Evolutionary conservation across 2,113 vertebrate genomes (phyloP).

Genomic region (Bubo blakistoni): DNA sequence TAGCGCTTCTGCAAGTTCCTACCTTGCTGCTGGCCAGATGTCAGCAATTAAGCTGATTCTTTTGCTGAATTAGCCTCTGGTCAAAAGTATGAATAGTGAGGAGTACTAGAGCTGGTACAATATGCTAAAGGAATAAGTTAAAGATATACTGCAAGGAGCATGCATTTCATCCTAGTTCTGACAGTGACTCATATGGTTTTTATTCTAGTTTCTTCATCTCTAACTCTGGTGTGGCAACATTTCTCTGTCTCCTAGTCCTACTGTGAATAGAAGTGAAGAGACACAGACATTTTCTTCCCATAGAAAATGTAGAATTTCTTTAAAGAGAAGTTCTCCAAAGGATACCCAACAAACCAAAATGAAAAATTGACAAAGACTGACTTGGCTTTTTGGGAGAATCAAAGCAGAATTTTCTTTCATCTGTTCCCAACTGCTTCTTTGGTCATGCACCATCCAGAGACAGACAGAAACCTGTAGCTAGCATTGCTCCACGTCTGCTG

Average conservation of each 20-base stretch:
- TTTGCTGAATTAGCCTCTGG: background rate
- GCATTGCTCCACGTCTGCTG: background rate
- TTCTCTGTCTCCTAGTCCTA: background rate
- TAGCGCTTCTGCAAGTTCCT: background rate
- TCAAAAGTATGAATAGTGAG: background rate
- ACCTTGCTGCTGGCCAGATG: slow-evolving; percentile 31
- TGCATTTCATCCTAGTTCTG: background rate
- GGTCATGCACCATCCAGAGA: background rate
- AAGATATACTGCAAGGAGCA: background rate
- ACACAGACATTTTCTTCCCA: background rate
- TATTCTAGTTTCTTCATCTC: background rate
- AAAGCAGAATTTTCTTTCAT: background rate
- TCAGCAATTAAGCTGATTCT: background rate
- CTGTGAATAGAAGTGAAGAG: background rate
- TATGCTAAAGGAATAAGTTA: background rate
- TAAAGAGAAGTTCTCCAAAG: background rate
- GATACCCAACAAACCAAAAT: background rate
- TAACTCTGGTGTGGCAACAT: background rate
- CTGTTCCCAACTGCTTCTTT: background rate
- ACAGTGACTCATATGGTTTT: background rate
- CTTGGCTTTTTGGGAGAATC: background rate
- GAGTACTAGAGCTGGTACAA: background rate
- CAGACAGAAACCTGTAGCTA: background rate
- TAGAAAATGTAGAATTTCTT: background rate
- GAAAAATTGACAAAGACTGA: background rate